Conservation (phyloP, 2,113 vertebrate genomes). For the Epinephelus cyanopodus region DNA sequence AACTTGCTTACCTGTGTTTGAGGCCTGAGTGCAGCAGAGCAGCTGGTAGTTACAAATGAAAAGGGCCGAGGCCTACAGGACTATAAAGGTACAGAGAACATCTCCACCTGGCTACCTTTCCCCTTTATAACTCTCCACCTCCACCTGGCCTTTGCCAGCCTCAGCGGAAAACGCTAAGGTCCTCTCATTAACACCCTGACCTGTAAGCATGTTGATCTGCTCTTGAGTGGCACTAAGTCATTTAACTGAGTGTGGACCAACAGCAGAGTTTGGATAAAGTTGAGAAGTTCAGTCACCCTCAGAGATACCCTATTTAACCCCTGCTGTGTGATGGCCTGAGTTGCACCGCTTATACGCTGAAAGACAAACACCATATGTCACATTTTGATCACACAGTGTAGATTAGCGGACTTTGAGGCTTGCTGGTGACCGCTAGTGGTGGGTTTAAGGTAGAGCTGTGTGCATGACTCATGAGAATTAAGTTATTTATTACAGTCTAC, state of each 20-base stretch:
- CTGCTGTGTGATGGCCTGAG: conserved; percentile 53
- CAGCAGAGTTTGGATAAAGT: conserved; percentile 50
- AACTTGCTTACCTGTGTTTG: conserved; percentile 69
- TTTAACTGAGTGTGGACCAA: conserved; percentile 51
- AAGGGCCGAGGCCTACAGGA: conserved; percentile 41
- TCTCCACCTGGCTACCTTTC: conserved; percentile 70
- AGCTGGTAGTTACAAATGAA: conserved; percentile 58
- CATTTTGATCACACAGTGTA: conserved; percentile 46
- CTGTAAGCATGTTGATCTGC: conserved; percentile 69
- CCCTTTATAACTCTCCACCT: conserved; percentile 53
- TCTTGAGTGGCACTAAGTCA: conserved; percentile 68
- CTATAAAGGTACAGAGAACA: conserved; percentile 65
- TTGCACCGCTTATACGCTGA: conserved; percentile 42
- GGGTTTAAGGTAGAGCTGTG: background rate
- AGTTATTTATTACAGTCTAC: background rate
- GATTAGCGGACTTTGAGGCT: conserved; percentile 46
- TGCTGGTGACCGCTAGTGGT: conserved; percentile 58
- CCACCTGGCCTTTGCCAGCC: conserved; percentile 65
- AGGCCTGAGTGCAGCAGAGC: conserved; percentile 61
- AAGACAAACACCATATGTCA: conserved; percentile 75
- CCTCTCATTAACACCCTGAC: conserved; percentile 70
- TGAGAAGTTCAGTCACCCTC: conserved; percentile 45
- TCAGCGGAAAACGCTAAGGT: conserved; percentile 68
- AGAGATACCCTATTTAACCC: conserved; percentile 44
- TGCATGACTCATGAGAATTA: background rate